A percentile compares a stretch with the other conserved stretches of the same genome.
phyloP scores from a whole-genome alignment of 2,888 invertebrate species.

The Mayetiola destructor region DNA sequence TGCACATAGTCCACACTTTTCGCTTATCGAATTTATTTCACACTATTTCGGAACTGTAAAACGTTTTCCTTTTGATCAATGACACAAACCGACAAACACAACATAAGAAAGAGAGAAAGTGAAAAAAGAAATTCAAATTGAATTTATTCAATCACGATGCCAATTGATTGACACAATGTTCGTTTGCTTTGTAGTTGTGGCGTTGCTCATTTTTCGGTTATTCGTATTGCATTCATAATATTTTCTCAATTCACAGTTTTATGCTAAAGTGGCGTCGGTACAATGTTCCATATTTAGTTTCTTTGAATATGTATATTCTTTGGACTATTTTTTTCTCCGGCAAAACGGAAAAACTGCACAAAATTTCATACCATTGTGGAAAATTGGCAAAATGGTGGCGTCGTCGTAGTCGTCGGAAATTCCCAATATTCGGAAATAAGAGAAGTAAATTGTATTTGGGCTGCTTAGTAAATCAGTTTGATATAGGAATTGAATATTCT shows the following conservation, averaged over 20 bases:
- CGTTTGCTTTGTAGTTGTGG: not conserved
- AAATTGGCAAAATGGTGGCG: not conserved
- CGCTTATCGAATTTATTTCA: too few species aligned
- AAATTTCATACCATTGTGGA: not conserved
- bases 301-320: too few species aligned
- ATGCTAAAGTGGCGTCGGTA: not conserved
- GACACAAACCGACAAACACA: not conserved
- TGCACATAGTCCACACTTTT: too few species aligned
- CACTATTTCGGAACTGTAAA: too few species aligned
- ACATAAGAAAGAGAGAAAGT: too few species aligned
- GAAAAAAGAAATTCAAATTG: too few species aligned
- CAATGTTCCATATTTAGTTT: not conserved
- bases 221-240: not conserved
- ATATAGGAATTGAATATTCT: not conserved
- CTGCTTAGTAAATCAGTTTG: not conserved
- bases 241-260: not conserved
- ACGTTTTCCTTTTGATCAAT: not conserved
- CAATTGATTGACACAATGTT: not conserved
- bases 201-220: not conserved
- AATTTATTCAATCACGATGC: conserved; percentile 1
- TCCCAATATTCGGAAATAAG: not conserved
- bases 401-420: not conserved
- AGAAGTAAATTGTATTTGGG: too few species aligned
- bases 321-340: not conserved
- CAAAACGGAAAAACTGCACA: conserved; percentile 1